These are phyloP conservation scores for Sialis lutaria DNA, from an alignment of 2,888 invertebrate genomes.

Conservation along the genomic window DNA sequence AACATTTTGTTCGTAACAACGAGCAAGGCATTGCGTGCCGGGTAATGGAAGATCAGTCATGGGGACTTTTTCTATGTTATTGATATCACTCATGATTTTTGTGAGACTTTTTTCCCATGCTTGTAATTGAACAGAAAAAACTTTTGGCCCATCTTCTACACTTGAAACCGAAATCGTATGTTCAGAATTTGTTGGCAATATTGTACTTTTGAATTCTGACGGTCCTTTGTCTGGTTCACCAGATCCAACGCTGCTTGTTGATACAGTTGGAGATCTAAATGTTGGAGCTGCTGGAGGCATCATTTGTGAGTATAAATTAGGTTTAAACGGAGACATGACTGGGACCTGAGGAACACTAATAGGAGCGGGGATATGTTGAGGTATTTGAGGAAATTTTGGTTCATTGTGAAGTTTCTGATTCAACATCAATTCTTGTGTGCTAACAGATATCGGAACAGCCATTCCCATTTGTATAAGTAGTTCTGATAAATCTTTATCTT, in stretches of 20 bases:
- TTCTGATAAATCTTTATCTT: conserved; percentile 30
- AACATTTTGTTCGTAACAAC: conserved; percentile 47
- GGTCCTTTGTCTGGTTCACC: background rate
- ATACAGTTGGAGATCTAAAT: conserved; percentile 21
- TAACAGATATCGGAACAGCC: conserved; percentile 27
- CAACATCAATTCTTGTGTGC: conserved; percentile 28
- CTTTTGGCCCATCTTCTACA: conserved; percentile 62
- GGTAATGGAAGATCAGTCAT: conserved; percentile 50
- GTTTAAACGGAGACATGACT: conserved; percentile 2
- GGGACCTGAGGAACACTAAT: conserved; percentile 2
- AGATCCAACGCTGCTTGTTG: background rate
- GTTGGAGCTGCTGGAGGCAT: conserved; percentile 17
- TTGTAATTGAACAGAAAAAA: conserved; percentile 58
- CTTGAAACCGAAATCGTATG: conserved; percentile 57
- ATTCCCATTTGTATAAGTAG: conserved; percentile 28
- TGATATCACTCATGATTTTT: conserved; percentile 55
- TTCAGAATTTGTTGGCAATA: conserved; percentile 33
- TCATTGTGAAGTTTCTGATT: conserved; percentile 2
- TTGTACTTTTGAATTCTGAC: conserved; percentile 33
- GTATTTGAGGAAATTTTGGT: too few relatives aligned
- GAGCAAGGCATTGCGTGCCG: conserved; percentile 60
- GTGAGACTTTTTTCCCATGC: conserved; percentile 39
- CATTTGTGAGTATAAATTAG: background rate
- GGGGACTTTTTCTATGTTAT: conserved; percentile 35
- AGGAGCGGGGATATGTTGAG: background rate